Evolutionary conservation across 1,140 invertebrate genomes (phyloP).

Genomic region (Plectus sambesii): DNA sequence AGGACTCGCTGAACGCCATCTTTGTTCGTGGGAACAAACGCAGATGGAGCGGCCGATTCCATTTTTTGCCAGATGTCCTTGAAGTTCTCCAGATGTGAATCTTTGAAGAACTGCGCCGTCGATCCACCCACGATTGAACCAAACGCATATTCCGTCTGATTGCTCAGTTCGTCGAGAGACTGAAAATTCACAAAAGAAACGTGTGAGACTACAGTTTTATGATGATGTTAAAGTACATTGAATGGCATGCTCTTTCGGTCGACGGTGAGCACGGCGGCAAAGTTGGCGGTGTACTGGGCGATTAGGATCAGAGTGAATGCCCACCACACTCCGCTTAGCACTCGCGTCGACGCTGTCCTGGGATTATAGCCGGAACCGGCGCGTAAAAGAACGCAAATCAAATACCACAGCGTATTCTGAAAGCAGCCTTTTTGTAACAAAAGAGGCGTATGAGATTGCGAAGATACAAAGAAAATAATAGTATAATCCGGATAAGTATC

Average conservation of each 20-base stretch:
- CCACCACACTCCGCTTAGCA: slow-evolving; percentile 93
- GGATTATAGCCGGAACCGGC: slow-evolving; percentile 50
- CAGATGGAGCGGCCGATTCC: slow-evolving; percentile 57
- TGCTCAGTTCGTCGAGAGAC: slow-evolving; percentile 32
- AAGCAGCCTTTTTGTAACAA: no score
- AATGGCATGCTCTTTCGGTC: slow-evolving; percentile 81
- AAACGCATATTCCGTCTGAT: slow-evolving; percentile 55
- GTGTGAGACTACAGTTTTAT: slow-evolving; percentile 79
- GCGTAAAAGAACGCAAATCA: slow-evolving; percentile 22
- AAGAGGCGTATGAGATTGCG: no score
- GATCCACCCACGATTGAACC: slow-evolving; percentile 22
- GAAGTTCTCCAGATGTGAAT: slow-evolving; percentile 30
- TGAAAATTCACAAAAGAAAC: slow-evolving; percentile 67
- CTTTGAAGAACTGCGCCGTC: slow-evolving; percentile 30
- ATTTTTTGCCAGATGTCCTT: slow-evolving; percentile 25
- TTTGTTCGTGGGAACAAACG: slow-evolving; percentile 69
- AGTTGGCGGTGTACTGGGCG: slow-evolving; percentile 89
- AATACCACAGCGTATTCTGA: slow-evolving; percentile 26
- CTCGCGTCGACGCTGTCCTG: slow-evolving; percentile 75
- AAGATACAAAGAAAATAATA: no score
- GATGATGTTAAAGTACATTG: slow-evolving; percentile 83
- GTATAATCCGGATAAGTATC: no score
- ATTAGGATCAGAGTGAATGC: slow-evolving; percentile 97
- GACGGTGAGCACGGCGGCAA: slow-evolving; percentile 90
- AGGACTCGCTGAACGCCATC: slow-evolving; percentile 73